Percentiles rank a stretch among this genome's conserved stretches.
Evolutionary conservation across 2,797 vertebrate species (phyloP).

Genomic region (Malacoraja senta): DNA sequence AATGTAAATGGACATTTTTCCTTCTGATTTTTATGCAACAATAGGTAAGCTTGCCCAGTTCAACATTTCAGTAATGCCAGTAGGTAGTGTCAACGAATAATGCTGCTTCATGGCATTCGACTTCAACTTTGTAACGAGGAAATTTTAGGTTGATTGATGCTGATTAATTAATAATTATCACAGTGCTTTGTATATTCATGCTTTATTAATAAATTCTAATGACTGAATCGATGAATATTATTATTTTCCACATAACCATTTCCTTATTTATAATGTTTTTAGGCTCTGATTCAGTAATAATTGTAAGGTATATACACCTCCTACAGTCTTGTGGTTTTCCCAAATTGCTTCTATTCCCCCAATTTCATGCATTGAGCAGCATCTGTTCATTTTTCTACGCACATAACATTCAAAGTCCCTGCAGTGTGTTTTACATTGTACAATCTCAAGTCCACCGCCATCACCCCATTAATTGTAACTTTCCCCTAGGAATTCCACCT

Average conservation of each 20-base stretch:
- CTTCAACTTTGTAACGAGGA: neutral
- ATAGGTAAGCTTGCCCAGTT: neutral
- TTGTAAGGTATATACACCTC: neutral
- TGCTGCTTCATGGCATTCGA: neutral
- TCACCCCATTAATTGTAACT: neutral
- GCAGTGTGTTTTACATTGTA: neutral
- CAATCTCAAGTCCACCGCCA: neutral
- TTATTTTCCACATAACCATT: neutral
- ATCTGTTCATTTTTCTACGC: neutral
- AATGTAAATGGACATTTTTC: neutral
- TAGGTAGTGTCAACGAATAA: neutral
- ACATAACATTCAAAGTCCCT: neutral
- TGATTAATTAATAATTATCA: neutral
- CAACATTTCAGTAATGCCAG: too few relatives aligned
- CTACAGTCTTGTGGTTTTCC: neutral
- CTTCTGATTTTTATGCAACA: neutral
- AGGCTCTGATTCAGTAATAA: neutral
- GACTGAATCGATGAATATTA: neutral
- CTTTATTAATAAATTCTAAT: neutral
- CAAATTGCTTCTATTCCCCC: neutral
- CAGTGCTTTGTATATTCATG: neutral
- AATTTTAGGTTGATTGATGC: neutral
- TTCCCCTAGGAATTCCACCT: neutral
- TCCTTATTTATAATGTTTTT: neutral
- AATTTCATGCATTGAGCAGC: neutral